phyloP scores from a whole-genome alignment of 2,797 vertebrate species.

The Pseudomugil tenellus region DNA sequence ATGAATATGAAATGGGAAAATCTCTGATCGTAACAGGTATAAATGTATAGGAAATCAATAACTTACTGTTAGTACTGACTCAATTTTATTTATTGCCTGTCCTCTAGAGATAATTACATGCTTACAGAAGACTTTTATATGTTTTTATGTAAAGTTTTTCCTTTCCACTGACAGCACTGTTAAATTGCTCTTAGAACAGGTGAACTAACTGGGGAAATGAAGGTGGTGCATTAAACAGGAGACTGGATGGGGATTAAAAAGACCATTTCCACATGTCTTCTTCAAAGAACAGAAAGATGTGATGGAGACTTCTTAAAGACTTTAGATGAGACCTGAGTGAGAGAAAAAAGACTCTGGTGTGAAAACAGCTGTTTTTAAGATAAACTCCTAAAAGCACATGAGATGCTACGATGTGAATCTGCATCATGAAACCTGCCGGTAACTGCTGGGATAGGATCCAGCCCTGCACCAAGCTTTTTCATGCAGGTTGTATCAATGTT shows the following conservation, averaged over 20 bases:
- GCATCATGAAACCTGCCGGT: not conserved
- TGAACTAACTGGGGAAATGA: slow-evolving; percentile 3
- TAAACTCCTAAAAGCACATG: not conserved
- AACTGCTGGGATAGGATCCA: not conserved
- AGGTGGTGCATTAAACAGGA: not conserved
- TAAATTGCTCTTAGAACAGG: not conserved
- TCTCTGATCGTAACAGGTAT: slow-evolving; percentile 43
- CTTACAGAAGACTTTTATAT: slow-evolving; percentile 6
- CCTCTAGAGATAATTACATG: slow-evolving; percentile 15
- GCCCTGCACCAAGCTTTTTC: not conserved
- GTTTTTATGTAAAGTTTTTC: not conserved
- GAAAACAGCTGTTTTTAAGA: not conserved
- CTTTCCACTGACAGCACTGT: not conserved
- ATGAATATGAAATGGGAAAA: slow-evolving; percentile 70
- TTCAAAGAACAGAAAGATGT: not conserved
- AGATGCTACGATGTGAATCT: not conserved
- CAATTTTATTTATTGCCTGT: slow-evolving; percentile 51
- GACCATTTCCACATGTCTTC: not conserved
- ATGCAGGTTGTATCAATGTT: not conserved
- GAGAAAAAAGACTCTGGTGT: not conserved
- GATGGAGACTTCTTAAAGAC: not conserved
- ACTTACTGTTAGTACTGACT: slow-evolving; percentile 41
- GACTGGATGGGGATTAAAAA: slow-evolving; percentile 6
- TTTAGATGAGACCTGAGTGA: not conserved
- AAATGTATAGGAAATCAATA: slow-evolving; percentile 73